These are phyloP conservation scores for Caerostris darwini DNA, from an alignment of 1,140 invertebrate species.

Conservation along the genomic window DNA sequence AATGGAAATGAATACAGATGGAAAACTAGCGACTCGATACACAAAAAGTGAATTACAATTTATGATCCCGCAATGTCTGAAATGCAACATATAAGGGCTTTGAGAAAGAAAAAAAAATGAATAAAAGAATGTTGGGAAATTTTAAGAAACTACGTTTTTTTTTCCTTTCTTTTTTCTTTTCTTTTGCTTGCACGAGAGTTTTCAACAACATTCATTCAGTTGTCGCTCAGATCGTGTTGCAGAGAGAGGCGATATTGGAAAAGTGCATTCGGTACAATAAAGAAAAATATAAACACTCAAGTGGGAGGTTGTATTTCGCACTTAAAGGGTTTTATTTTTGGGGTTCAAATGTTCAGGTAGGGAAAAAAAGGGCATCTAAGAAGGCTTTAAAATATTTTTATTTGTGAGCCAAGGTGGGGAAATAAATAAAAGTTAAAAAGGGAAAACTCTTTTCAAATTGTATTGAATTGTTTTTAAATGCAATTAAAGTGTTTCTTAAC, in stretches of 20 bases:
- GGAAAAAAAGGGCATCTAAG: not conserved
- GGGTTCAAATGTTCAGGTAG: not conserved
- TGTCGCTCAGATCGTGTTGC: slow-evolving; percentile 39
- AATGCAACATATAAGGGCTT: slow-evolving; percentile 16
- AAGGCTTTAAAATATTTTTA: not conserved
- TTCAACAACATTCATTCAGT: slow-evolving; percentile 35
- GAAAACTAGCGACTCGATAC: slow-evolving; percentile 26
- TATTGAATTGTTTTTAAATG: no score
- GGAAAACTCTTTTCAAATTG: not conserved
- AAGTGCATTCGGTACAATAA: slow-evolving; percentile 22
- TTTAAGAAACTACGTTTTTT: slow-evolving; percentile 16
- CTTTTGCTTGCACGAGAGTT: not conserved
- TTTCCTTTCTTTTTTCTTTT: no score
- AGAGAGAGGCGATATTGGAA: slow-evolving; percentile 13
- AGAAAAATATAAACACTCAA: slow-evolving; percentile 41
- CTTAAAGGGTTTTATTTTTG: slow-evolving; percentile 22
- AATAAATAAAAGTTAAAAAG: not conserved
- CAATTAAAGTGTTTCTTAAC: no score
- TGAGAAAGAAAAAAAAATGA: not conserved
- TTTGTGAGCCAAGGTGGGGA: not conserved
- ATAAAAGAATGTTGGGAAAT: not conserved
- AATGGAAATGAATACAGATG: slow-evolving; percentile 71
- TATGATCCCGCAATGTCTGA: slow-evolving; percentile 52
- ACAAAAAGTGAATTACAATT: slow-evolving; percentile 75
- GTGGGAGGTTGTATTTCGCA: not conserved